Evolutionary conservation across 2,888 invertebrate species (phyloP).

Genomic region (Mesorhabditis belari): DNA sequence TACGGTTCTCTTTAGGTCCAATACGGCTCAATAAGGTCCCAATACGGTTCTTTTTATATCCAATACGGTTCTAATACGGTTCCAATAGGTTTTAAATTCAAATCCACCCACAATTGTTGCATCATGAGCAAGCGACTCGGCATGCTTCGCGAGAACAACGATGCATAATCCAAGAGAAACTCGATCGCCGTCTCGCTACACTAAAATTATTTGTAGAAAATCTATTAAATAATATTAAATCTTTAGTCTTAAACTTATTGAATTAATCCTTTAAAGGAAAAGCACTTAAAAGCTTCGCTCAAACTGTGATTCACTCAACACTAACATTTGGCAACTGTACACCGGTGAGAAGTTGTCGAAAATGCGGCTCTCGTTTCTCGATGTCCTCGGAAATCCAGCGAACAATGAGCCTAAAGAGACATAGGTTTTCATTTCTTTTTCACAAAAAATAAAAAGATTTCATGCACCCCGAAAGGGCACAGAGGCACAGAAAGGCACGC

Average conservation of each 20-base stretch:
- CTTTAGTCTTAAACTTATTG: no score
- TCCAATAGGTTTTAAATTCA: no score
- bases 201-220: background rate
- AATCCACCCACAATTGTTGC: conserved; percentile 55
- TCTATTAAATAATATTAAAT: no score
- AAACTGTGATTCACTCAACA: no score
- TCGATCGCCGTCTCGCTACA: no score
- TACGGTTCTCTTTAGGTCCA: no score
- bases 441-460: background rate
- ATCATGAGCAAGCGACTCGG: conserved; percentile 62
- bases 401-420: conserved; percentile 55
- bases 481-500: background rate
- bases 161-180: conserved; percentile 62
- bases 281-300: no score
- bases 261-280: no score
- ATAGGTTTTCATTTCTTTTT: no score
- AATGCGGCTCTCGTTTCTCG: conserved; percentile 59
- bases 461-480: background rate
- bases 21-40: no score
- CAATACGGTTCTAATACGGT: no score
- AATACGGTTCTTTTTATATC: no score
- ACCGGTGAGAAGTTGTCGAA: conserved; percentile 58
- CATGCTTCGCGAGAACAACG: conserved; percentile 62
- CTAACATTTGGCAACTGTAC: background rate
- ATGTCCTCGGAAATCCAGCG: conserved; percentile 61